Base-by-base conservation (phyloP, 2,797 vertebrate genomes). In the Anguilla megastoma region DNA sequence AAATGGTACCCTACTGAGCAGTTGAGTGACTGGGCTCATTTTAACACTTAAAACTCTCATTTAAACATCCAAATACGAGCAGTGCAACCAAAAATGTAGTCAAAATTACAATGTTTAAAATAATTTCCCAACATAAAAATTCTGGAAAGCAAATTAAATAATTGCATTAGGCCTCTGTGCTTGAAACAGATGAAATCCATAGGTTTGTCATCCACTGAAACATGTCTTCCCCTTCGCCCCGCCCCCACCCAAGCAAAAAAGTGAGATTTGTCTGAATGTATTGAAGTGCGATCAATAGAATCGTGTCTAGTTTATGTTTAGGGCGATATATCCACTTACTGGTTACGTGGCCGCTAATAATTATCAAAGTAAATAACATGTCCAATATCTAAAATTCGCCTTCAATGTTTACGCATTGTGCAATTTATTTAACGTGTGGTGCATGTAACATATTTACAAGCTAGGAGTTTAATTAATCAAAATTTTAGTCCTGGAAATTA, bases 361-460 rank as follows among this genome's bases (percentile, higher is more conserved):
- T 71, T 76, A 76, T 76, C 71, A 12, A 36, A 76, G 71, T 30
- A 36, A 76, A 76, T 76, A 76, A 76, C 12, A 36, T 16, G 71
- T 76, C 71, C 14, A 76, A 36, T 36, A 27, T 27, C n/a, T 33
- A 27, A 71, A 71, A 33, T 30, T 85, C 36, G 33, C 41, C 83
- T 84, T 89, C 85, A 90, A 88, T 88, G 84, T 27, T 54, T 48
- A 56, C 52, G 63, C 88, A 88, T 89, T 88, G 90, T 69, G 69
- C 27, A 87, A 84, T 80, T 63, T 86, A 41, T 69, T 80, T 88
- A 87, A 21, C 50, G 69, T 3, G 27, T 80, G 16, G 56, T 58
- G 56, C 14, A 27, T n/a, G 63, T 69, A n/a, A 27, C 24, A n/a
- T 27, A 27, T 69, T 69, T 8, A 24, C 63, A 1, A 69, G 63